Base-by-base conservation (phyloP, 2,888 invertebrate species). In the Stenolophus ochropezus region DNA sequence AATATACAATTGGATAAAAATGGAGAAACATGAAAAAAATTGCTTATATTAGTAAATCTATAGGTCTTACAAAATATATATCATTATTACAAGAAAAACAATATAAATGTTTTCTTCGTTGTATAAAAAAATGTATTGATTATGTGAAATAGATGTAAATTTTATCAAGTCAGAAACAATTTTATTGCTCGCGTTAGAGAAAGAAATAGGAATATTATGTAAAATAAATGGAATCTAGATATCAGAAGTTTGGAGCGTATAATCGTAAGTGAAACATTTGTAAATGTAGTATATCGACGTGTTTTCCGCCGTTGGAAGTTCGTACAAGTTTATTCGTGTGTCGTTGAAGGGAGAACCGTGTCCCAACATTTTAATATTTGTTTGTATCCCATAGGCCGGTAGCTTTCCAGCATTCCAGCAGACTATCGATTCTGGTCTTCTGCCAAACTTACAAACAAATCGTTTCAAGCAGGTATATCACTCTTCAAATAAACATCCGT, bases 381-480 rank as follows among this genome's bases (percentile, higher is more conserved):
- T 74, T 69, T 69, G 33, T 14, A 27, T 33, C 61, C 20, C 33
- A 69, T 69, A 33, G 65, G 33, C 65, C 33, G 65, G 18, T 33
- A 69, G 65, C 65, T 69, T 69, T 33, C 33, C 65, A 69, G 2
- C 71, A 71, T 65, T 49, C 51, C n/a, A n/a, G n/a, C n/a, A n/a
- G n/a, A n/a, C n/a, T 79, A 79, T 79, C 69, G 79, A 79, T 79
- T 71, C 47, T 79, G 79, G 79, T 79, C 53, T 53, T 51, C 33
- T 65, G 79, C 79, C 79, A 79, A 79, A 79, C 78, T 61, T 49
- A 42, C 78, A 78, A 78, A 78, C 78, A 78, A 78, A 65, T 53
- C 51, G 42, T 65, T 79, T 51, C 69, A 69, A 47, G 51, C 79
- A 69, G 79, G 79, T 79, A 79, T 53, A 79, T 79, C 65, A 79